Evolutionary conservation across 2,888 invertebrate species (phyloP).

Genomic region (Glyphotaelius pellucidus): DNA sequence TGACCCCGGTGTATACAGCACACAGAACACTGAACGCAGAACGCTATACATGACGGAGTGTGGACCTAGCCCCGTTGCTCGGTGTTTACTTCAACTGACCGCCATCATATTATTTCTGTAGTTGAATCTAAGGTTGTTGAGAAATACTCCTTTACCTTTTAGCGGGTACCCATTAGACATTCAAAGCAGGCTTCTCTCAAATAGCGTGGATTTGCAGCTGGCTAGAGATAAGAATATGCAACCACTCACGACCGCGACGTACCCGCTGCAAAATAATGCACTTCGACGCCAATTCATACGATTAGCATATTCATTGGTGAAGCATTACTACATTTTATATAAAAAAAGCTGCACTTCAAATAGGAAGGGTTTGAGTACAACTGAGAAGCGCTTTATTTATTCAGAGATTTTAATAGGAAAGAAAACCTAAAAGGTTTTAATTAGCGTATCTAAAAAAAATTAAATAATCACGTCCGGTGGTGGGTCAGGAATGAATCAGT

Average conservation of each 20-base stretch:
- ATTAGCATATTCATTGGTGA: no score
- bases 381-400: not conserved
- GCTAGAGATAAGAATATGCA: not conserved
- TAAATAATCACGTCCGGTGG: no score
- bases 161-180: not conserved
- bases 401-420: no score
- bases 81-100: not conserved
- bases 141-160: not conserved
- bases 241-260: not conserved
- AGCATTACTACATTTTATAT: not conserved
- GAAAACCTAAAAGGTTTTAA: no score
- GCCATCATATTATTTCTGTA: not conserved
- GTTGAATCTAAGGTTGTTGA: not conserved
- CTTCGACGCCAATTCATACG: not conserved
- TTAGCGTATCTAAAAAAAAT: no score
- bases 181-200: not conserved
- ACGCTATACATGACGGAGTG: not conserved
- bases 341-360: not conserved
- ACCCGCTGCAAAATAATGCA: not conserved
- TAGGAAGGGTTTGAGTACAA: not conserved
- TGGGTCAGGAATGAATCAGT: no score
- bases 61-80: not conserved
- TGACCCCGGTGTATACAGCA: not conserved
- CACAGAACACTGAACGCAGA: not conserved
- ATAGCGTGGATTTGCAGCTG: not conserved